phyloP scores from a whole-genome alignment of 2,888 invertebrate species.

The Eupithecia tripunctaria region DNA sequence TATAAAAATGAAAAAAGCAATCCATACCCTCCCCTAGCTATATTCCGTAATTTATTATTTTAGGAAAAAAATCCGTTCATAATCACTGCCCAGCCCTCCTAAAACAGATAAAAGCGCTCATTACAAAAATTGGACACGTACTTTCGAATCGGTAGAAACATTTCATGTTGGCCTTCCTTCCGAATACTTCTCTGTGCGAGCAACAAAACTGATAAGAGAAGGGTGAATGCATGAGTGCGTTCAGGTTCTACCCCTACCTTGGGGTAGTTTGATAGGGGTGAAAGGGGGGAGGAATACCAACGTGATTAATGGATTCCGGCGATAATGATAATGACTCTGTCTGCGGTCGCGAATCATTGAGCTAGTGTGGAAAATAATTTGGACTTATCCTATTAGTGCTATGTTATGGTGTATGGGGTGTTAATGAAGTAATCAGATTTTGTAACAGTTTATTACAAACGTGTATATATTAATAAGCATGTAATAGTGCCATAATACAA shows the following conservation, averaged over 20 bases:
- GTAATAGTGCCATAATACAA: background rate
- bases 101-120: slow-evolving; percentile 21
- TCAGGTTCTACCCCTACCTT: slow-evolving; percentile 63
- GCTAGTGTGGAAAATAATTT: slow-evolving; percentile 25
- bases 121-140: slow-evolving; percentile 33
- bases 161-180: slow-evolving; percentile 62
- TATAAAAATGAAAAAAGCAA: slow-evolving; percentile 3
- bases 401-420: background rate
- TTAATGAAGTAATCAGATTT: background rate
- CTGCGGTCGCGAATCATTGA: slow-evolving; percentile 64
- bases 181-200: slow-evolving; percentile 67
- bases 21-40: slow-evolving; percentile 15
- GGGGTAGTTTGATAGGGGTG: slow-evolving; percentile 54
- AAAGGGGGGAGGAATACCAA: slow-evolving; percentile 66
- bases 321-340: slow-evolving; percentile 81
- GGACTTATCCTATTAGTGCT: slow-evolving; percentile 1
- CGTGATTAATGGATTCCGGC: slow-evolving; percentile 82
- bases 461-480: background rate
- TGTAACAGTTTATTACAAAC: background rate
- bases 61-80: slow-evolving; percentile 15
- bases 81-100: background rate
- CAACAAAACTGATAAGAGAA: slow-evolving; percentile 80
- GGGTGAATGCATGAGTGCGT: slow-evolving; percentile 82
- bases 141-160: slow-evolving; percentile 21
- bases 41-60: slow-evolving; percentile 24